phyloP scores from a whole-genome alignment of 2,888 invertebrate species.

The Blastobasis adustella region DNA sequence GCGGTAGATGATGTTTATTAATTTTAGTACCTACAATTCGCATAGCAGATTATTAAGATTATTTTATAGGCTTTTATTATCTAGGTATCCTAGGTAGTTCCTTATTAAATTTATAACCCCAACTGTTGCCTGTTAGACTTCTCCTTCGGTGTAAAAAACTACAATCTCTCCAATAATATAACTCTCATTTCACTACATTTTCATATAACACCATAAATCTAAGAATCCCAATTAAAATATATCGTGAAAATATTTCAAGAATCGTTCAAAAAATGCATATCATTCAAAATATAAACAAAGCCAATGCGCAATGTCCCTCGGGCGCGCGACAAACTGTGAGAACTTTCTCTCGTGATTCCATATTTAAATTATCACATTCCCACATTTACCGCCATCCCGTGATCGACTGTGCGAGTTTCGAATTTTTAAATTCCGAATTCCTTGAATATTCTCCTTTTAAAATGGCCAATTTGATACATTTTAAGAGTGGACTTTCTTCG shows the following conservation, averaged over 20 bases:
- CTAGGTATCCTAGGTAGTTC: too few relatives aligned
- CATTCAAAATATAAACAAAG: conserved; percentile 12
- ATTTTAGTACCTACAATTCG: too few relatives aligned
- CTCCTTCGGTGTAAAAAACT: too few relatives aligned
- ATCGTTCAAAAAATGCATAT: conserved; percentile 4
- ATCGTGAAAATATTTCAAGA: conserved; percentile 15
- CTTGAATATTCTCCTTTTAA: background rate
- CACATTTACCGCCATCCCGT: conserved; percentile 8
- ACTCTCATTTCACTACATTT: background rate
- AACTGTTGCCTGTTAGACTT: too few relatives aligned
- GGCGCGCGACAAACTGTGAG: conserved; percentile 44
- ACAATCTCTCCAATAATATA: too few relatives aligned
- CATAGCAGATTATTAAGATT: too few relatives aligned
- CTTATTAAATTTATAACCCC: too few relatives aligned
- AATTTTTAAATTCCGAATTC: conserved; percentile 8
- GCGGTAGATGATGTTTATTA: too few relatives aligned
- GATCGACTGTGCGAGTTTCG: conserved; percentile 22
- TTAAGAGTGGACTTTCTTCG: too few relatives aligned
- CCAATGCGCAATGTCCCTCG: conserved; percentile 19
- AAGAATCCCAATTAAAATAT: background rate
- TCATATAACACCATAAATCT: background rate
- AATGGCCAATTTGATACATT: too few relatives aligned
- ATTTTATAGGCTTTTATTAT: too few relatives aligned
- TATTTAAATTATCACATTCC: conserved; percentile 33
- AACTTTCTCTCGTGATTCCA: conserved; percentile 40